A percentile compares a stretch with the other conserved stretches of the same genome.
phyloP scores from a whole-genome alignment of 2,113 vertebrate genomes.

The Nanger granti region DNA sequence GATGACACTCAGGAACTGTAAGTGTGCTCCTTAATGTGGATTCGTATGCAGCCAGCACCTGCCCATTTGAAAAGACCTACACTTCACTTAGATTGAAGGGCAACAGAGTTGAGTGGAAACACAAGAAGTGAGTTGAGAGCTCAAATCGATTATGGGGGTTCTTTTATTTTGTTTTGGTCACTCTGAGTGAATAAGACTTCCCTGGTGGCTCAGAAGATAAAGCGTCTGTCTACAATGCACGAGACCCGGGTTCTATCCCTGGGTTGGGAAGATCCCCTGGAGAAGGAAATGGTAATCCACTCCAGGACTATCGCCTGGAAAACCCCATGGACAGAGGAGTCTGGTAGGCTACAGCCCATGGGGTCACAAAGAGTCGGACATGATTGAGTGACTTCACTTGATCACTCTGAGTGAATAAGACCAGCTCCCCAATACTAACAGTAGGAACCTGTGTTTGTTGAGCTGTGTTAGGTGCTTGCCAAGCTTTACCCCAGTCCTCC shows the following conservation, averaged over 20 bases:
- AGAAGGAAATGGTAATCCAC: too few relatives aligned
- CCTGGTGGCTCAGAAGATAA: too few relatives aligned
- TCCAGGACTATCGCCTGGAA: too few relatives aligned
- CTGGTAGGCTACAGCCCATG: too few relatives aligned
- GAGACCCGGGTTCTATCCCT: too few relatives aligned
- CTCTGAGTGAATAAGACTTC: not conserved
- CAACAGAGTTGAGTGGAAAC: not conserved
- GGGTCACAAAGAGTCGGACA: too few relatives aligned
- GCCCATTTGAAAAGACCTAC: not conserved
- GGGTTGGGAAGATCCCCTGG: too few relatives aligned
- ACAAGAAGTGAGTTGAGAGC: not conserved
- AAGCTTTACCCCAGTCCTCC: not conserved
- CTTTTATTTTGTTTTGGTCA: not conserved
- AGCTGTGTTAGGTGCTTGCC: not conserved
- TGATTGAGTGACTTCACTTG: not conserved
- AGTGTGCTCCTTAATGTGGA: not conserved
- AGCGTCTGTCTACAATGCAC: too few relatives aligned
- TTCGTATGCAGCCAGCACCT: not conserved
- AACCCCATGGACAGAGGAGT: too few relatives aligned
- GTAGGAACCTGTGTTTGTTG: not conserved
- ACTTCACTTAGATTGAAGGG: not conserved
- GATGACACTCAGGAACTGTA: not conserved
- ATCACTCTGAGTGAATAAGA: not conserved
- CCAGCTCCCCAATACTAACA: not conserved
- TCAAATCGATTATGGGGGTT: not conserved